These are phyloP conservation scores for Aphidoletes aphidimyza DNA, from an alignment of 2,888 invertebrate species.

Conservation along the genomic window DNA sequence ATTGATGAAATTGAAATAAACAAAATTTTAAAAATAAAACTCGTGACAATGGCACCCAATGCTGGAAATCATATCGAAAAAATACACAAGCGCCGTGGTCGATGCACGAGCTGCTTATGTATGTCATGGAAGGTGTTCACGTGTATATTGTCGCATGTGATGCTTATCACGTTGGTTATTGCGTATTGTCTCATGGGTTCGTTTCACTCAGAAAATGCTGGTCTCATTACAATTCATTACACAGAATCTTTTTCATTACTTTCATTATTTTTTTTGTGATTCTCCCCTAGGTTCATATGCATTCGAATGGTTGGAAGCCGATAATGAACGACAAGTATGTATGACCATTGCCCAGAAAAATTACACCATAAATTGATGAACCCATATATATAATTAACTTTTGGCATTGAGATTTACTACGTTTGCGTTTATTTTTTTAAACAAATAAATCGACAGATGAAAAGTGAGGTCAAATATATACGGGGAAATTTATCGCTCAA, in stretches of 20 bases:
- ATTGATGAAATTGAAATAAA: background rate
- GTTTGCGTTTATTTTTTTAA: background rate
- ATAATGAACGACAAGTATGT: constrained; percentile 78
- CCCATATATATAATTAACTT: too few relatives aligned
- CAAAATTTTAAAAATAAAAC: too few relatives aligned
- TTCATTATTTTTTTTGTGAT: too few relatives aligned
- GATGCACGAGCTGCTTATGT: constrained; percentile 65
- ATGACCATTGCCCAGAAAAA: background rate
- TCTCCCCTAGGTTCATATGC: constrained; percentile 90
- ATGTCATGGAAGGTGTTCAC: constrained; percentile 81
- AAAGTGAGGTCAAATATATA: constrained; percentile 77
- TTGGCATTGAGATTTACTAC: constrained; percentile 10
- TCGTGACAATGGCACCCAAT: background rate
- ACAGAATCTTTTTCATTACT: too few relatives aligned
- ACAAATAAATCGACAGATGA: constrained; percentile 70
- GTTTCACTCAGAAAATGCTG: too few relatives aligned
- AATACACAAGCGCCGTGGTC: constrained; percentile 59
- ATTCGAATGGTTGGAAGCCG: constrained; percentile 80
- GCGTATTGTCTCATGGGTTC: constrained; percentile 91
- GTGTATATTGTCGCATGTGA: constrained; percentile 88
- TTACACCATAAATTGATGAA: background rate
- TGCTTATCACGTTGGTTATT: constrained; percentile 86
- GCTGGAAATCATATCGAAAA: constrained; percentile 54
- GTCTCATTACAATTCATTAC: too few relatives aligned
- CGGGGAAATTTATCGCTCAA: constrained; percentile 80